phyloP scores from a whole-genome alignment of 2,888 invertebrate genomes.

The Cephonodes hylas region DNA sequence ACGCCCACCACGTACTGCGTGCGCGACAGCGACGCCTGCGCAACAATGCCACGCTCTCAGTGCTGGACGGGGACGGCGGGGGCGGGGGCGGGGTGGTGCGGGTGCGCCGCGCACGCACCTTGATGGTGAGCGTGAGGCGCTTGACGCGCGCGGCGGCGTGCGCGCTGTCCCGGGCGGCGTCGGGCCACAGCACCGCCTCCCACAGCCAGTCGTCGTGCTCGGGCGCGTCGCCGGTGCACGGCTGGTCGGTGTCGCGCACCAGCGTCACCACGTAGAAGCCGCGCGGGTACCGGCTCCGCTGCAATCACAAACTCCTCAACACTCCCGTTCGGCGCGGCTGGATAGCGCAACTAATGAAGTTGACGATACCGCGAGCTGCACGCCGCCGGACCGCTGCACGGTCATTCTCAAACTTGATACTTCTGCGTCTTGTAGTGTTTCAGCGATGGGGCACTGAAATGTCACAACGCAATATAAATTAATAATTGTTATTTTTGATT shows the following conservation, averaged over 20 bases:
- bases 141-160: conserved; percentile 28
- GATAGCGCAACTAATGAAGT: neutral
- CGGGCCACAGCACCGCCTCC: conserved; percentile 38
- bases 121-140: conserved; percentile 37
- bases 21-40: conserved; percentile 56
- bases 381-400: conserved; percentile 58
- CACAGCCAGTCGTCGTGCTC: conserved; percentile 54
- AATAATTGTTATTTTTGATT: too few relatives aligned
- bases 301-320: too few relatives aligned
- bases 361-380: conserved; percentile 54
- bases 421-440: conserved; percentile 42
- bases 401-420: conserved; percentile 51
- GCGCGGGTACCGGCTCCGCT: conserved; percentile 53
- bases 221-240: conserved; percentile 41
- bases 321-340: too few relatives aligned
- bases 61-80: too few relatives aligned
- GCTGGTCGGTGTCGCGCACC: conserved; percentile 41
- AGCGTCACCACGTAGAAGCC: conserved; percentile 61
- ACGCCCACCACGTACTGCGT: conserved; percentile 55
- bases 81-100: too few relatives aligned
- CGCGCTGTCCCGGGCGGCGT: conserved; percentile 3
- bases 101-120: too few relatives aligned
- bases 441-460: conserved; percentile 65
- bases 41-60: neutral
- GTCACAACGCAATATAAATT: too few relatives aligned